phyloP scores from a whole-genome alignment of 2,797 vertebrate species.

The Eulemur coronatus region DNA sequence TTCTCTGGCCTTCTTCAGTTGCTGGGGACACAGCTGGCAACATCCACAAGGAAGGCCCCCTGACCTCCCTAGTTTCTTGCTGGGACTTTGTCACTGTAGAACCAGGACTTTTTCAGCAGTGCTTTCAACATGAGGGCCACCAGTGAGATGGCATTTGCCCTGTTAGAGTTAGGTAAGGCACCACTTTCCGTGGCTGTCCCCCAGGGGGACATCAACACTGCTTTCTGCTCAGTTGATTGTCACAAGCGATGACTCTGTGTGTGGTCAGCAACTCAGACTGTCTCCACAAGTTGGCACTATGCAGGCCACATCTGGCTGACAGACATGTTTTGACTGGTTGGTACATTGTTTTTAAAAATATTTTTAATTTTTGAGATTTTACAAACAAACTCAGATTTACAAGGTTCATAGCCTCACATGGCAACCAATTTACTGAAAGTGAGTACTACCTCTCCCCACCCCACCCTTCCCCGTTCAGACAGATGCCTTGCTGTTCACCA shows the following conservation, averaged over 20 bases:
- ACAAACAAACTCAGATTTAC: background rate
- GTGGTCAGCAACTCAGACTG: background rate
- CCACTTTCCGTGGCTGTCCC: background rate
- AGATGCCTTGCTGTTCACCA: background rate
- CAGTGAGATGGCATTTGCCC: background rate
- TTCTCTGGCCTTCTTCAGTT: background rate
- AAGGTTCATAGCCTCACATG: background rate
- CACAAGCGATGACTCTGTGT: background rate
- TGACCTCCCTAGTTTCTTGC: background rate
- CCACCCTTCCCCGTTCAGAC: too few species aligned
- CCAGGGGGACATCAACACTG: background rate
- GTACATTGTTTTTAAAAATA: background rate
- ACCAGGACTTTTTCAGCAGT: background rate
- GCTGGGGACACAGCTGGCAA: background rate
- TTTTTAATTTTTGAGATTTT: constrained; percentile 26
- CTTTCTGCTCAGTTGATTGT: background rate
- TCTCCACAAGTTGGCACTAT: background rate
- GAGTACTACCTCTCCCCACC: background rate
- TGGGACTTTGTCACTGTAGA: background rate
- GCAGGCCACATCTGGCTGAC: background rate
- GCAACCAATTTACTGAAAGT: background rate
- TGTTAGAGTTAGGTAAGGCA: background rate
- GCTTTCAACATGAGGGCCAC: background rate
- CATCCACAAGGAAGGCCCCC: background rate
- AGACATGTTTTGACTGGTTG: background rate